Evolutionary conservation across 64 coral and sea anemone genomes (phyloP).

Genomic region (Dendrophyllia cribrosa): DNA sequence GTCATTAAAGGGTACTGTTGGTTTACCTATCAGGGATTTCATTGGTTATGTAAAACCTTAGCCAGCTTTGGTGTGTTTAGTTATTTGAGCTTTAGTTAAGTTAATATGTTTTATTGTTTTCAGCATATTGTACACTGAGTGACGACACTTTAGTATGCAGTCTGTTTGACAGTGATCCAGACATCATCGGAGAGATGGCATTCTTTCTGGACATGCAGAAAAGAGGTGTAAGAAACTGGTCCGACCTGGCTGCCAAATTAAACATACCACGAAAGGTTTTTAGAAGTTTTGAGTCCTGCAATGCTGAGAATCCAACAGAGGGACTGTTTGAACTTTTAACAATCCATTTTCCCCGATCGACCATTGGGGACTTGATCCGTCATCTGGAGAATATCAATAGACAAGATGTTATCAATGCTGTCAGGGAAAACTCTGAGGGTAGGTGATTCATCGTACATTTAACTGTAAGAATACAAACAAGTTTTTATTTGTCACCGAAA

Average conservation of each 20-base stretch:
- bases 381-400: neutral
- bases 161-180: conserved; percentile 28
- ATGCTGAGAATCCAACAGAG: neutral
- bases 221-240: neutral
- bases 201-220: conserved; percentile 19
- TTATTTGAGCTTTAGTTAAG: no score
- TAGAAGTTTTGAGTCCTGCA: neutral
- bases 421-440: neutral
- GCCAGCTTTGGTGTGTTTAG: no score
- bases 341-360: neutral
- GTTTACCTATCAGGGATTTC: no score
- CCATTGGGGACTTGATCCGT: neutral
- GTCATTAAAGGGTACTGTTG: no score
- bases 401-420: neutral
- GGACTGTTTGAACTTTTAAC: neutral
- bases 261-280: neutral
- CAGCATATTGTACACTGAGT: neutral
- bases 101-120: neutral
- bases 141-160: neutral
- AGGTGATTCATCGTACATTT: neutral
- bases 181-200: conserved; percentile 22
- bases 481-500: no score
- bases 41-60: no score
- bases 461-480: no score
- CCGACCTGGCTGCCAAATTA: neutral